A percentile compares a stretch with the other conserved stretches of the same genome.
These are phyloP conservation scores for Bos taurus DNA, from an alignment of 2,113 vertebrate genomes.

Conservation along the genomic window DNA sequence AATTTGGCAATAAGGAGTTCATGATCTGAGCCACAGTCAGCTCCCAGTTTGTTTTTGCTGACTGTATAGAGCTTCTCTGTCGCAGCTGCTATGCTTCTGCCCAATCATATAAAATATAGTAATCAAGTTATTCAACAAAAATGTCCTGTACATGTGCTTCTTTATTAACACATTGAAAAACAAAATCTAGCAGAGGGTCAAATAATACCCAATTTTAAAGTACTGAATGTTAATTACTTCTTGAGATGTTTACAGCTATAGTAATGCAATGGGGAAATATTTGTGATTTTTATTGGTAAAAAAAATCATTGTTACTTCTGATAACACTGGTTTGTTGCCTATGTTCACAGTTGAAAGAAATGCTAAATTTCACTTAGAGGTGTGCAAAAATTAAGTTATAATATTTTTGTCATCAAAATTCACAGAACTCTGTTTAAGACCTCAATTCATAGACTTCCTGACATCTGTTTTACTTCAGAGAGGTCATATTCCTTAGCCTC, in stretches of 20 bases:
- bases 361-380: background rate
- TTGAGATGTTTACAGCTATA: background rate
- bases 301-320: background rate
- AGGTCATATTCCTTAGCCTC: background rate
- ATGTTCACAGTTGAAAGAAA: background rate
- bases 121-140: background rate
- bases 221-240: background rate
- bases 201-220: background rate
- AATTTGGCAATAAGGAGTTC: too few relatives aligned
- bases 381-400: slow-evolving; percentile 1
- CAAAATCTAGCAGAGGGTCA: background rate
- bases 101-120: background rate
- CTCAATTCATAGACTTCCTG: slow-evolving; percentile 1
- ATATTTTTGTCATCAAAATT: background rate
- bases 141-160: background rate
- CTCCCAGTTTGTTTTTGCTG: too few relatives aligned
- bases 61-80: too few relatives aligned
- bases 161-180: background rate
- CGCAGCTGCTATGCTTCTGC: too few relatives aligned
- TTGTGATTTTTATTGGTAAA: slow-evolving; percentile 33
- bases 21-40: too few relatives aligned
- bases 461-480: background rate
- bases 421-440: background rate
- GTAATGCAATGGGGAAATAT: background rate
- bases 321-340: background rate